Evolutionary conservation across 2,113 vertebrate genomes (phyloP), one percentile per base, ranked within the genome.

Genomic region (Strix aluco): DNA sequence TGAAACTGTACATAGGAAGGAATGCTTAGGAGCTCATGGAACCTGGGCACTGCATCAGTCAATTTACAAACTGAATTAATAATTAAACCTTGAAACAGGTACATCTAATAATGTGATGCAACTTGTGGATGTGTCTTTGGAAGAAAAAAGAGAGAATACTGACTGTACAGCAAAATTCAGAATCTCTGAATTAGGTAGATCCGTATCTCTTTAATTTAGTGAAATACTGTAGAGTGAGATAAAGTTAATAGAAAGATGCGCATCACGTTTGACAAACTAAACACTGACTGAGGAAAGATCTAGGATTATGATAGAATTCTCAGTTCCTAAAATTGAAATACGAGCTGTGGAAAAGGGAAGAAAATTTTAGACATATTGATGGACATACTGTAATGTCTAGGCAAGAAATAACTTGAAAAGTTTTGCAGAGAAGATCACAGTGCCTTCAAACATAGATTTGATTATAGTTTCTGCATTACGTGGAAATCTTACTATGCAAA

Each of bases 151-250:
- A 81, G 72, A 38, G 73, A 92, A 91, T 92, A 62, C 27, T 92
- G 94, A 91, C 65, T 69, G 78, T 93, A 42, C 95, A 94, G 96
- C 95, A 87, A n/a, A 96, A 95, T 69, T 80, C 81, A 87, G 57
- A 80, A 92, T 92, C 86, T 94, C 92, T 95, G 91, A 75, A 96
- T 95, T 91, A 91, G 88, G 80, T 67, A 94, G 96, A 96, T 97
- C 61, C 1, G 2, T 94, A 93, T 97, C 96, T 94, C 80, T 90
- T 95, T 96, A 95, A 96, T 97, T 96, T 96, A 38, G 83, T 72
- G 92, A 94, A 96, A 92, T 85, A 57, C 49, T 47, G 54, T 19
- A 59, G 46, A 87, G 94, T 0, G 1, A 96, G 96, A 96, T 97
- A 89, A 95, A 95, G 83, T 78, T 88, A 91, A 96, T 91, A 91